A percentile compares a stretch with the other conserved stretches of the same genome.
phyloP scores from a whole-genome alignment of 2,797 vertebrate species.

The Crocodylus rhombifer region DNA sequence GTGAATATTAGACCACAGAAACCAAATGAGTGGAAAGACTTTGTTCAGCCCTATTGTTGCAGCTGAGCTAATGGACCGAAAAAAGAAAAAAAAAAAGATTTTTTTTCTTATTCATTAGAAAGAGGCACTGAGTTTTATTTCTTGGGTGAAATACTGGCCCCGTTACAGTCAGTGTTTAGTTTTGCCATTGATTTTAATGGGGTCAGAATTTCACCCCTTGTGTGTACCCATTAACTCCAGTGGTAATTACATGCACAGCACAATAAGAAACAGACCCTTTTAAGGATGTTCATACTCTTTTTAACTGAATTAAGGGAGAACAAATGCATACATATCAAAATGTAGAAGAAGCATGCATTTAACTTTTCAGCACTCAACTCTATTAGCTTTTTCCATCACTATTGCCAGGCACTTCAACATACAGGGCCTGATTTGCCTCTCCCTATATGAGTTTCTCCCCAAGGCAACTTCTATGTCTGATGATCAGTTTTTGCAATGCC shows the following conservation, averaged over 20 bases:
- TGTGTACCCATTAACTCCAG: not conserved
- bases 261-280: not conserved
- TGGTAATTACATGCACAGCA: not conserved
- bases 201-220: not conserved
- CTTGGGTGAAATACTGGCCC: not conserved
- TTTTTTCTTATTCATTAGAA: not conserved
- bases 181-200: not conserved
- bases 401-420: not conserved
- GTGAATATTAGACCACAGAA: no score
- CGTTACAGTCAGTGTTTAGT: not conserved
- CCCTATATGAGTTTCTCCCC: not conserved
- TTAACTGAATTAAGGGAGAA: not conserved
- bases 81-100: no score
- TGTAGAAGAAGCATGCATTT: not conserved
- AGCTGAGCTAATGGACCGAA: no score
- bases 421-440: not conserved
- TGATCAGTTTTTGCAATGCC: not conserved
- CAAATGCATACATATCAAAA: rapidly evolving
- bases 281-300: not conserved
- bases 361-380: rapidly evolving
- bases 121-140: not conserved
- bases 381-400: not conserved
- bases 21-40: no score
- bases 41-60: no score
- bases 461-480: not conserved